Evolutionary conservation across 2,888 invertebrate genomes (phyloP).

Genomic region (Dilophus febrilis): DNA sequence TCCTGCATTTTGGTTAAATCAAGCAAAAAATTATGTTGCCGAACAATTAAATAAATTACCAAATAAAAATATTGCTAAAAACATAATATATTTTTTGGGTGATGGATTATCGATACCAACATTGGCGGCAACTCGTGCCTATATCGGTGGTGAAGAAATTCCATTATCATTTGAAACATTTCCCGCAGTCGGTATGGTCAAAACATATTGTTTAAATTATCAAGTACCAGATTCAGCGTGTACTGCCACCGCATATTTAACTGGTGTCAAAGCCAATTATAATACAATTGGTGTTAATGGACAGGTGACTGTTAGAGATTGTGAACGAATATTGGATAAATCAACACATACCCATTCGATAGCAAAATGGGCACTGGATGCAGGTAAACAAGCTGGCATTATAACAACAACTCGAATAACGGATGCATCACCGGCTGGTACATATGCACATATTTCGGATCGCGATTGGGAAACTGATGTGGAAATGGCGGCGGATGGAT

Average conservation of each 20-base stretch:
- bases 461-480: slow-evolving; percentile 55
- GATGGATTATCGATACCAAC: slow-evolving; percentile 81
- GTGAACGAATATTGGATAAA: slow-evolving; percentile 36
- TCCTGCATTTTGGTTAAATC: slow-evolving; percentile 18
- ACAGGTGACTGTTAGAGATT: slow-evolving; percentile 43
- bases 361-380: slow-evolving; percentile 51
- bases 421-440: slow-evolving; percentile 57
- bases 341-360: slow-evolving; percentile 46
- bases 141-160: slow-evolving; percentile 59
- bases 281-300: slow-evolving; percentile 59
- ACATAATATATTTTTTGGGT: slow-evolving; percentile 67
- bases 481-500: slow-evolving; percentile 31
- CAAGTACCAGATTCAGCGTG: slow-evolving; percentile 73
- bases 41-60: slow-evolving; percentile 17
- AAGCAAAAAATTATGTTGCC: slow-evolving; percentile 16
- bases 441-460: slow-evolving; percentile 44
- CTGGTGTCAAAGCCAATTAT: slow-evolving; percentile 61
- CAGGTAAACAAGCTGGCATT: slow-evolving; percentile 42
- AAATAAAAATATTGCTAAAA: slow-evolving; percentile 42
- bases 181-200: slow-evolving; percentile 54
- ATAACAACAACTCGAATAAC: slow-evolving; percentile 67
- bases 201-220: slow-evolving; percentile 42
- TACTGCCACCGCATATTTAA: slow-evolving; percentile 61
- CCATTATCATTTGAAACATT: slow-evolving; percentile 57
- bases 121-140: slow-evolving; percentile 55